Evolutionary conservation across 2,888 invertebrate species (phyloP).

Genomic region (Syritta pipiens): DNA sequence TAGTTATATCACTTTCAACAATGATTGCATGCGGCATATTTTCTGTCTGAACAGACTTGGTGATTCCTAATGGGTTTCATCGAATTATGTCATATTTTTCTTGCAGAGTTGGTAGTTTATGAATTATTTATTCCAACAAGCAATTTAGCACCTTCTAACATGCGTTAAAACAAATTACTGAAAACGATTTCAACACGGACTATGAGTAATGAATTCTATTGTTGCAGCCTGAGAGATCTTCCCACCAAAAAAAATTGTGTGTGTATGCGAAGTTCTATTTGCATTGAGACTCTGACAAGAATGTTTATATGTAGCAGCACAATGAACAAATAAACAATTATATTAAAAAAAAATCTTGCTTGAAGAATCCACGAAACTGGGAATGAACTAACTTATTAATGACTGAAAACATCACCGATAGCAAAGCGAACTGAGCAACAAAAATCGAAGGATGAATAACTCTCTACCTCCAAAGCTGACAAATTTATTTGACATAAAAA

Average conservation of each 20-base stretch:
- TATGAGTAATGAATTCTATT: constrained; percentile 38
- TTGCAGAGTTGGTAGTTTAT: too few species aligned
- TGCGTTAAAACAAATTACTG: neutral
- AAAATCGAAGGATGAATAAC: too few species aligned
- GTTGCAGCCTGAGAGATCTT: constrained; percentile 24
- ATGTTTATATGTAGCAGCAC: constrained; percentile 24
- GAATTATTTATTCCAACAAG: neutral
- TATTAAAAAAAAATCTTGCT: too few species aligned
- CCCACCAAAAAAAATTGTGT: constrained; percentile 25
- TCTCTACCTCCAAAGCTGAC: too few species aligned
- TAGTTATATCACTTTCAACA: constrained; percentile 12
- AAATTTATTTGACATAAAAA: too few species aligned
- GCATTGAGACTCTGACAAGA: constrained; percentile 2
- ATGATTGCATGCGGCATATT: neutral
- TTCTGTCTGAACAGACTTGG: neutral
- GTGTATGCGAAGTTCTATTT: constrained; percentile 16
- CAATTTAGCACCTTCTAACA: constrained; percentile 2
- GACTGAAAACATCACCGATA: too few species aligned
- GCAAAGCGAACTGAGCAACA: too few species aligned
- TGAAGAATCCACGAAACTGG: too few species aligned
- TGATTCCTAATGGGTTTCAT: constrained; percentile 30
- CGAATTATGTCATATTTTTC: too few species aligned
- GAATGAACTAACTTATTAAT: too few species aligned
- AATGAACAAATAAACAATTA: too few species aligned
- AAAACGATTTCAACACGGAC: constrained; percentile 14